Conservation (phyloP, 2,888 invertebrate species). For the Tyria jacobaeae region DNA sequence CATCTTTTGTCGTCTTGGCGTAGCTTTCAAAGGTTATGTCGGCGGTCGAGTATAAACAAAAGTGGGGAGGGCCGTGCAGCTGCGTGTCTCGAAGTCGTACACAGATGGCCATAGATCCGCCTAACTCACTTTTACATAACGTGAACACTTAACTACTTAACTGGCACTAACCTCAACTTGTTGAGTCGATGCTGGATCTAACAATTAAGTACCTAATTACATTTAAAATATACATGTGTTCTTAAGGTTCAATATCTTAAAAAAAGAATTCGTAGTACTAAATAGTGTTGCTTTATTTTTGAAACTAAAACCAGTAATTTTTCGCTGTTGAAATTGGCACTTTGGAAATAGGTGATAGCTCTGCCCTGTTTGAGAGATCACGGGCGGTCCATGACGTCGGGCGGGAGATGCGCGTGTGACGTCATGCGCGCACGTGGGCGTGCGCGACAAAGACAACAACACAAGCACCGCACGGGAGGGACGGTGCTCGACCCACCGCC, state of each 20-base stretch:
- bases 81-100: constrained; percentile 59
- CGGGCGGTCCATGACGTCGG: constrained; percentile 74
- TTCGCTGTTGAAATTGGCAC: constrained; percentile 8
- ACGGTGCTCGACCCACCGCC: constrained; percentile 51
- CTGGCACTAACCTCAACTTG: constrained; percentile 12
- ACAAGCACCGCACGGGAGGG: constrained; percentile 52
- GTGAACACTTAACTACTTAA: constrained; percentile 11
- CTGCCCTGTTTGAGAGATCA: constrained; percentile 40
- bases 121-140: constrained; percentile 27
- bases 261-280: too few relatives aligned
- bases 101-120: constrained; percentile 65
- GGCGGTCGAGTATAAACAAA: constrained; percentile 58
- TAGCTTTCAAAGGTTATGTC: constrained; percentile 40
- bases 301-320: not conserved
- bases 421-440: constrained; percentile 82
- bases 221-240: not conserved
- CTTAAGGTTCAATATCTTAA: not conserved
- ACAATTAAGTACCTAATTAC: not conserved
- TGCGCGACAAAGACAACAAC: constrained; percentile 67
- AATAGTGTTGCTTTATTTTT: too few relatives aligned
- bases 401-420: constrained; percentile 69
- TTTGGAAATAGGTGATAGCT: constrained; percentile 44
- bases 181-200: not conserved
- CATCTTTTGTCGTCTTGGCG: constrained; percentile 43
- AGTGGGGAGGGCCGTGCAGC: constrained; percentile 63